Evolutionary conservation across 2,113 vertebrate genomes (phyloP).

Genomic region (Cyprinus carpio): DNA sequence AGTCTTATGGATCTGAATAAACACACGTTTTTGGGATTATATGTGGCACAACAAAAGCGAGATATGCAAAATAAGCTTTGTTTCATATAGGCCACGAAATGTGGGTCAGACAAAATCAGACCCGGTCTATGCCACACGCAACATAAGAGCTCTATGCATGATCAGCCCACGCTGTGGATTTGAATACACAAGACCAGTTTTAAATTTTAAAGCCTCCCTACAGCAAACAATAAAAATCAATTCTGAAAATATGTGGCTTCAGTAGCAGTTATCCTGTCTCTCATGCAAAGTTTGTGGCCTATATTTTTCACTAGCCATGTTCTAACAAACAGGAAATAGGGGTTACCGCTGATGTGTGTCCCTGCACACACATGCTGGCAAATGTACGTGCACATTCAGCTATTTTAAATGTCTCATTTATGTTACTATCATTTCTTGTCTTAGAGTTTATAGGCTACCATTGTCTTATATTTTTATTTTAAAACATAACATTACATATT

Average conservation of each 20-base stretch:
- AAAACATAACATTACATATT: not conserved
- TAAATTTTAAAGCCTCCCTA: not conserved
- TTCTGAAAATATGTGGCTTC: not conserved
- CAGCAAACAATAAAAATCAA: not conserved
- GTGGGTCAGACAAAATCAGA: not conserved
- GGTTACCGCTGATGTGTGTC: conserved; percentile 15
- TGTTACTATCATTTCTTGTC: not conserved
- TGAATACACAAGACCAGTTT: not conserved
- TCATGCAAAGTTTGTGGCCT: conserved; percentile 10
- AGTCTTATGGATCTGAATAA: not conserved
- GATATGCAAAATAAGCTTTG: not conserved
- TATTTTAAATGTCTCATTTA: not conserved
- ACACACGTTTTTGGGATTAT: not conserved
- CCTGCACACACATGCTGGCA: conserved; percentile 23
- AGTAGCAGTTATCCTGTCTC: conserved; percentile 5
- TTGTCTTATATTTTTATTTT: not conserved
- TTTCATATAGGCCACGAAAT: not conserved
- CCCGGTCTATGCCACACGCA: not conserved
- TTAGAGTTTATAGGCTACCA: not conserved
- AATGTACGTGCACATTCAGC: conserved; percentile 24
- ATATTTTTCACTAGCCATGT: conserved; percentile 5
- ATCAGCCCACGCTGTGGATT: not conserved
- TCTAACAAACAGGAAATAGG: conserved; percentile 28
- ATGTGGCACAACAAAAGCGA: not conserved
- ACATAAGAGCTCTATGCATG: not conserved